Percentiles rank a stretch among this genome's conserved stretches.
Evolutionary conservation across 2,888 invertebrate species (phyloP).

Genomic region (Apomyelois bistriatella): DNA sequence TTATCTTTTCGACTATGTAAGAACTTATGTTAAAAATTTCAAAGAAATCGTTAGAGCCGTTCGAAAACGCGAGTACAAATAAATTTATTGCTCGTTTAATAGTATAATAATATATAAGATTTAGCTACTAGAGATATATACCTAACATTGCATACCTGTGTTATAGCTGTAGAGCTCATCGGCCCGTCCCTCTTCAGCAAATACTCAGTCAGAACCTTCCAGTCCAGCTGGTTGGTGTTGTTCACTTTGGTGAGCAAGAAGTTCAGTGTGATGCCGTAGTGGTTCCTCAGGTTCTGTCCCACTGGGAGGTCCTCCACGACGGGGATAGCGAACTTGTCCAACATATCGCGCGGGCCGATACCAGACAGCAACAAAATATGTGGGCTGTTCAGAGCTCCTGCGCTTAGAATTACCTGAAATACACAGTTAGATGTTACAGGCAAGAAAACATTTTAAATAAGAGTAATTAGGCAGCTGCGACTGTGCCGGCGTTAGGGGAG

Average conservation of each 20-base stretch:
- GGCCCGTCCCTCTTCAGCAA: constrained; percentile 76
- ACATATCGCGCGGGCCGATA: constrained; percentile 78
- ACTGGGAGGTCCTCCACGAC: constrained; percentile 82
- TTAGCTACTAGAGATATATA: too few species aligned
- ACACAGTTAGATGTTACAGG: neutral
- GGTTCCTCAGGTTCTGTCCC: constrained; percentile 82
- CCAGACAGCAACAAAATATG: constrained; percentile 83
- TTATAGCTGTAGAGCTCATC: constrained; percentile 81
- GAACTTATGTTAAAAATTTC: too few species aligned
- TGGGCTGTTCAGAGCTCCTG: constrained; percentile 82
- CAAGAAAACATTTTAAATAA: too few species aligned
- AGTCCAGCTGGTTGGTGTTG: constrained; percentile 74
- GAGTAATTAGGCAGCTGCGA: too few species aligned
- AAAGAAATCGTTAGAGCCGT: too few species aligned
- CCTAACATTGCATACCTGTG: constrained; percentile 64
- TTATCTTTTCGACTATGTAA: too few species aligned
- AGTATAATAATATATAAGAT: too few species aligned
- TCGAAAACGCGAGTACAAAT: too few species aligned
- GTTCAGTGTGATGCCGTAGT: constrained; percentile 79
- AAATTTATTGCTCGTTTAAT: too few species aligned
- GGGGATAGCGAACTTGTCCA: constrained; percentile 71
- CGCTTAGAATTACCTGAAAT: constrained; percentile 77
- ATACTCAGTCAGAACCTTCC: constrained; percentile 79
- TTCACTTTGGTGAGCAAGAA: constrained; percentile 65
- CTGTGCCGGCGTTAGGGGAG: too few species aligned